These are phyloP conservation scores for Mesoclemmys tuberculata DNA, from an alignment of 2,113 vertebrate genomes.

Conservation along the genomic window DNA sequence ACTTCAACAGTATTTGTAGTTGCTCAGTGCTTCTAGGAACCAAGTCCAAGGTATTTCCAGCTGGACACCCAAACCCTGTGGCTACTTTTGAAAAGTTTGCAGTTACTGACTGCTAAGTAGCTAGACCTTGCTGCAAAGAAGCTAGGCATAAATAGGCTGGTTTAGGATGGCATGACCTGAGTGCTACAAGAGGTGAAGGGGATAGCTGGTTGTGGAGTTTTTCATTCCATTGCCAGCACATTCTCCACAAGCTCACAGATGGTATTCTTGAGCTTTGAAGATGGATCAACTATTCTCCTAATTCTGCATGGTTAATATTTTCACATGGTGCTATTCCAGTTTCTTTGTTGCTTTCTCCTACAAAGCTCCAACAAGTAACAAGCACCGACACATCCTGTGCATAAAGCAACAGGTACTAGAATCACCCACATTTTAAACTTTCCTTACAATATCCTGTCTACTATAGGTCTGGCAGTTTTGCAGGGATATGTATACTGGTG, in stretches of 20 bases:
- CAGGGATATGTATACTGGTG: not conserved
- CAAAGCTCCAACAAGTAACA: no score
- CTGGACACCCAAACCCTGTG: no score
- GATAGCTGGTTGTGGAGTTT: not conserved
- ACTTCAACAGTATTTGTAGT: not conserved
- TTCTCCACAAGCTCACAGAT: not conserved
- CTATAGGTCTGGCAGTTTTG: not conserved
- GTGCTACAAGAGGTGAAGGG: not conserved
- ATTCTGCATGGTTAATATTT: no score
- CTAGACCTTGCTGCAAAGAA: not conserved
- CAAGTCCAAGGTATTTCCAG: no score
- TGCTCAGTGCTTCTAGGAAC: not conserved
- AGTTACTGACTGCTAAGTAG: no score
- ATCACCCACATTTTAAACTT: not conserved
- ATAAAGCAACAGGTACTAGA: not conserved
- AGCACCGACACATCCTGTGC: no score
- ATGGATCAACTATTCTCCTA: no score
- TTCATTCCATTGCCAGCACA: not conserved
- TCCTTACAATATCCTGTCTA: not conserved
- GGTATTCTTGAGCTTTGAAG: no score
- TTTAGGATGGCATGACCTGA: not conserved
- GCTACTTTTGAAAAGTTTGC: no score
- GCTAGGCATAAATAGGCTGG: not conserved
- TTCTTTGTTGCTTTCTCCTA: no score
- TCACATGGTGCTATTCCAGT: no score